Evolutionary conservation across 2,113 vertebrate species (phyloP), one percentile per base, ranked within the genome.

Genomic region (Steatornis caripensis): DNA sequence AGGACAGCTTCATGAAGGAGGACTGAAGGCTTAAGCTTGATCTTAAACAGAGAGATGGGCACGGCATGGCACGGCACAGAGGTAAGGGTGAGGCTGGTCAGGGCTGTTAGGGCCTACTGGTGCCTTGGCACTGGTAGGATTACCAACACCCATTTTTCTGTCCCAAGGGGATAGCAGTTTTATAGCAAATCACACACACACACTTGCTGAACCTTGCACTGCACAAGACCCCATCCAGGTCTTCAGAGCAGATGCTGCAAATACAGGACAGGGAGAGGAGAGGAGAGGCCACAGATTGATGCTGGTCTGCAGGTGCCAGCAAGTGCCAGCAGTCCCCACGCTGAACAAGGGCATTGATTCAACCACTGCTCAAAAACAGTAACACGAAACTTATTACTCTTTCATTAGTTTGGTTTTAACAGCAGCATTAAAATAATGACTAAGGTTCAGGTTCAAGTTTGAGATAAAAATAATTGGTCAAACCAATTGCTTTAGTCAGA

Each of bases 251-350:
- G 30, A 36, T 16, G 26, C 30, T 72, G 43, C 32, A 11, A 2
- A 2, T 15, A 8, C 0, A 0, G 34, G 30, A 37, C 5, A 14
- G 10, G 37, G 14, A 66, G 11, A 77, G 15, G 32, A 32, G 21
- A 55, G 30, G 8, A 48, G 17, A 37, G 26, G 45, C 23, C 21
- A 48, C 43, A 64, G 66, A 30, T 17, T 39, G 54, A 48, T 43
- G 64, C 37, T 83, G 58, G 66, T 90, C 78, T 16, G n/a, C 27
- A 65, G 66, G n/a, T 53, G n/a, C 26, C 45, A 65, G 22, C 14
- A 48, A 58, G 26, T 29, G 27, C 32, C 82, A 89, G n/a, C 54
- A 39, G 60, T 18, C 6, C 48, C 54, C 37, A 13, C 5, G 3
- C 15, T 58, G 49, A 85, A 30, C 17, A 49, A 61, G 18, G 58